These are phyloP conservation scores for Leptopilina syphax DNA, from an alignment of 2,888 invertebrate genomes.

Conservation along the genomic window DNA sequence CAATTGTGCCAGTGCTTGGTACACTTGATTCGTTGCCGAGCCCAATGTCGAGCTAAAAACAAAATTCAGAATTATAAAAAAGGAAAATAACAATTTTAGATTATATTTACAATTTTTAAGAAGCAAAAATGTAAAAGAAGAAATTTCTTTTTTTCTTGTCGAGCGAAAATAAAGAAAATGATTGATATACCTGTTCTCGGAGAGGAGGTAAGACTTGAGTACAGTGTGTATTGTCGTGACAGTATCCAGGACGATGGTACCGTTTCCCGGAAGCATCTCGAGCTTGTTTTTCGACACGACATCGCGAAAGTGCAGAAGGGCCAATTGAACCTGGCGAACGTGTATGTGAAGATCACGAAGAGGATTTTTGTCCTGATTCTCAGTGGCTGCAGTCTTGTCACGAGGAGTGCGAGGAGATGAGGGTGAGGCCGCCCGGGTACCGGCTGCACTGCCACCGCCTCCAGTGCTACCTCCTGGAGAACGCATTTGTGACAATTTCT, in stretches of 20 bases:
- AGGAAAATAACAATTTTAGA: background rate
- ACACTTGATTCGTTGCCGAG: conserved; percentile 91
- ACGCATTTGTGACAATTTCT: conserved; percentile 93
- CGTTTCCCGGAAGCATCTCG: conserved; percentile 95
- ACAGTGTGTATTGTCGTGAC: conserved; percentile 90
- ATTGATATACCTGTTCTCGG: conserved; percentile 77
- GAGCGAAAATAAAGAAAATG: conserved; percentile 1
- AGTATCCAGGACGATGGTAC: conserved; percentile 94
- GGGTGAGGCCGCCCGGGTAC: conserved; percentile 77
- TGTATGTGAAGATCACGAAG: conserved; percentile 86
- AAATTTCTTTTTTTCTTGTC: background rate
- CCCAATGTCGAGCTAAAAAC: conserved; percentile 82
- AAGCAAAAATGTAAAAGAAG: background rate
- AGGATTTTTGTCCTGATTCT: conserved; percentile 80
- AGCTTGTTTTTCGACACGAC: conserved; percentile 94
- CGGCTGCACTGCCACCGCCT: conserved; percentile 74
- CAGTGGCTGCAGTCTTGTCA: conserved; percentile 78
- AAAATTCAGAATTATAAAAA: conserved; percentile 22
- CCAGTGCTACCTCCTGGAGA: conserved; percentile 79
- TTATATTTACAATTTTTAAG: background rate
- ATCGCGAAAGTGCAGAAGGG: conserved; percentile 93
- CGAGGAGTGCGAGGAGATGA: conserved; percentile 75
- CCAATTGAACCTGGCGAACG: conserved; percentile 86
- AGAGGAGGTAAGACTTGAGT: conserved; percentile 78
- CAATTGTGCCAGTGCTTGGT: conserved; percentile 90